Base-by-base conservation (phyloP, 2,113 vertebrate genomes). In the Eulemur rufifrons region DNA sequence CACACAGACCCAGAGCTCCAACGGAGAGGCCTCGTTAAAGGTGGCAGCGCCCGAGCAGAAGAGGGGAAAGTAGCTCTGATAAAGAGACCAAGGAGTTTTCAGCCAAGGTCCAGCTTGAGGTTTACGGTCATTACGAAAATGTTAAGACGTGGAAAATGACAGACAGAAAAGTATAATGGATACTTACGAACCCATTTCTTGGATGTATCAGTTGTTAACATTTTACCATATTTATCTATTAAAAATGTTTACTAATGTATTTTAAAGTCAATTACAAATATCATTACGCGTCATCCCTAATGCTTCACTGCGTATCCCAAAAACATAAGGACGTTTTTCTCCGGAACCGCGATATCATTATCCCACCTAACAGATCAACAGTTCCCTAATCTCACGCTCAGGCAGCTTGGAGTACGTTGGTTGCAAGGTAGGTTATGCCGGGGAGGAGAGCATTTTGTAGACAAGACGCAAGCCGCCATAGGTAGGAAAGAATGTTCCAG, bases 351-450 rank as follows among this genome's bases (percentile, higher is more conserved):
- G 20, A 4, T 27, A 8, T n/a, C 34, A 13, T 54, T 20, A 68
- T 34, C 42, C 25, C 50, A 54, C 18, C 29, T 47, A 76, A 76
- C 11, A 29, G 71, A 14, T 42, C n/a, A 88, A n/a, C 17, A 83
- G 7, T 68, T 83, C 29, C 29, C 10, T 66, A 34, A 61, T 27
- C 47, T 27, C 34, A 64, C 32, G 32, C 12, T 13, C 47, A 80
- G 90, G 37, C 90, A n/a, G 86, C 23, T 39, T 84, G 14, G 84
- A 71, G 56, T 77, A 85, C 73, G 94, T 92, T 77, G 42, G 83
- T 84, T 89, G 92, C 83, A 84, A 77, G 54, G 68, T 77, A 42
- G 50, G 34, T 74, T 45, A n/a, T 52, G n/a, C 20, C 78, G 21
- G 37, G 61, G 82, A 73, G 61, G n/a, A 96, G 81, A 84, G 27